Evolutionary conservation across 1,140 invertebrate species (phyloP), one percentile per base, ranked within the genome.

Genomic region (Papilio aristodemus): DNA sequence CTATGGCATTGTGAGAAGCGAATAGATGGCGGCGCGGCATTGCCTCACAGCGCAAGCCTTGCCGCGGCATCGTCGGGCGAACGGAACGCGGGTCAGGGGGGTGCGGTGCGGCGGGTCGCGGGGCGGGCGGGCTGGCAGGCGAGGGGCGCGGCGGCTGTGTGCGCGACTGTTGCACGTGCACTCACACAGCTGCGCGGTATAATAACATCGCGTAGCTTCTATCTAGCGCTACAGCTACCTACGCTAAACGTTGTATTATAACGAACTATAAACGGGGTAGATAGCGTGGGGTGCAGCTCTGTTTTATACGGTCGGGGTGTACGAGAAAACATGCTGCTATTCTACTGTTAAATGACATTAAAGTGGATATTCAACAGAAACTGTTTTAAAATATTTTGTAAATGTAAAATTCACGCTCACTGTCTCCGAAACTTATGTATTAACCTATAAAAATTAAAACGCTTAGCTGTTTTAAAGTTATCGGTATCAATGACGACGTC

Each of bases 1-100:
- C 89, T 89, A 89, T 89, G 87, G 86, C 86, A 91, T 89, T 91
- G 87, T 87, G 80, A 85, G 83, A 82, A 85, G 73, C 78, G 82
- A 87, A 84, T 87, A 84, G 86, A 84, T 83, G 86, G 83, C 82
- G 81, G 84, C 79, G 79, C 83, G 80, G 84, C 85, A 87, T 90
- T 90, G 88, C 88, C 81, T 87, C 88, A 90, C 80, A 84, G 80
- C 78, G 80, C 79, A 46, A 66, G 81, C 75, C 79, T 79, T 83
- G 81, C 79, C 85, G 82, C 80, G 81, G 83, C 85, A 81, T 82
- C 79, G 76, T 74, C 71, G 79, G 72, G 73, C 76, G 77, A 59
- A 71, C 79, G 72, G 63, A 22, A 50, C 46, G 46, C 3, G 76
- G 76, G 72, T 68, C 73, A 72, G 70, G 63, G 58, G 77, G 70